Conservation (phyloP, 2,888 invertebrate species). For the Nyleta sp. region DNA sequence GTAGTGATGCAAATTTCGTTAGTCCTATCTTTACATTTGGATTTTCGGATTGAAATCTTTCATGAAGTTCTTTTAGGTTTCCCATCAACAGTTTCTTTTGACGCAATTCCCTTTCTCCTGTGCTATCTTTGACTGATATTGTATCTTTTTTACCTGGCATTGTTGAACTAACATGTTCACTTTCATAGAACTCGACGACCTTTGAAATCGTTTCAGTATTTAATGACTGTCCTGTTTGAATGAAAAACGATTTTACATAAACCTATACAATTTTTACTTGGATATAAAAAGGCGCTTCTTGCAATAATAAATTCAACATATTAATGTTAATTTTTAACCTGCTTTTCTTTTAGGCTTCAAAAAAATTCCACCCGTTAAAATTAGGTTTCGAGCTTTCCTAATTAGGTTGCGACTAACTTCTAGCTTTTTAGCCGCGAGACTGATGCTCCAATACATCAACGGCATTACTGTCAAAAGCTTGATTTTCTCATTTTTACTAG, state of each 20-base stretch:
- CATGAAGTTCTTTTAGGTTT: conserved; percentile 18
- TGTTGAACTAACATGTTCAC: conserved; percentile 23
- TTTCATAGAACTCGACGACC: conserved; percentile 21
- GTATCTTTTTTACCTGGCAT: conserved; percentile 30
- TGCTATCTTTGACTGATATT: not conserved
- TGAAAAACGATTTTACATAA: not conserved
- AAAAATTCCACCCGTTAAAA: conserved; percentile 3
- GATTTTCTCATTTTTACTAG: conserved; percentile 12
- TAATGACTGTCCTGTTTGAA: conserved; percentile 2
- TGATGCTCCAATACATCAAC: conserved; percentile 27
- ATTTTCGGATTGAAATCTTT: conserved; percentile 10
- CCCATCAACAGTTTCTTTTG: conserved; percentile 19
- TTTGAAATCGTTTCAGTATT: not conserved
- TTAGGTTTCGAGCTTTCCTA: conserved; percentile 3
- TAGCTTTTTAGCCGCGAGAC: conserved; percentile 2
- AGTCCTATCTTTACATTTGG: conserved; percentile 6
- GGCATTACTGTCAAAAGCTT: conserved; percentile 27
- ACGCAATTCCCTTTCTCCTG: not conserved
- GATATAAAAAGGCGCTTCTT: too few relatives aligned
- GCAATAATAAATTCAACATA: too few relatives aligned
- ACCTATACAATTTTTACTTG: too few relatives aligned
- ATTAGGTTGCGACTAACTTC: conserved; percentile 8
- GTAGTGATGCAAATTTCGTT: conserved; percentile 14
- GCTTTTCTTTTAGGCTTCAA: conserved; percentile 5
- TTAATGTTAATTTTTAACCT: conserved; percentile 9